Evolutionary conservation across 2,888 invertebrate genomes (phyloP).

Genomic region (Hecatera dysodea): DNA sequence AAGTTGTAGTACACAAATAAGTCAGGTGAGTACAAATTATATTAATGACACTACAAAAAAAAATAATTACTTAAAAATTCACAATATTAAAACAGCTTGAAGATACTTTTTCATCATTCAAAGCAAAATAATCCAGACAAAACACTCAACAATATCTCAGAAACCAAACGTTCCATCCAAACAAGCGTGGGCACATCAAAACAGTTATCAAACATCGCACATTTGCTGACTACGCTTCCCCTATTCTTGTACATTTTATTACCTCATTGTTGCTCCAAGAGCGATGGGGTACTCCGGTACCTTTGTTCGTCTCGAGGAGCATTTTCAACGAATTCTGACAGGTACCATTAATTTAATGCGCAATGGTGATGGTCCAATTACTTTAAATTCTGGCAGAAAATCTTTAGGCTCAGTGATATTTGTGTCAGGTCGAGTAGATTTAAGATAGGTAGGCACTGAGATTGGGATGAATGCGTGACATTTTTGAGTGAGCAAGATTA

Average conservation of each 20-base stretch:
- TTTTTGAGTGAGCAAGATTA: conserved; percentile 42
- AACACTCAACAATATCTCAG: conserved; percentile 16
- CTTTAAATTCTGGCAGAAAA: conserved; percentile 67
- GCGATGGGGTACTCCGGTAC: conserved; percentile 73
- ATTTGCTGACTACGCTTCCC: conserved; percentile 64
- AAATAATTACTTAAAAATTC: no score
- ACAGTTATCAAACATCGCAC: conserved; percentile 66
- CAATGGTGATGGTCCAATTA: conserved; percentile 72
- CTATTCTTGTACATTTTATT: conserved; percentile 82
- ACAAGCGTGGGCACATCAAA: conserved; percentile 53
- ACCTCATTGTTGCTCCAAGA: conserved; percentile 79
- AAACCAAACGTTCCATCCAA: conserved; percentile 40
- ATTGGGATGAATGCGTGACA: conserved; percentile 19
- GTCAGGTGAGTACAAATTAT: no score
- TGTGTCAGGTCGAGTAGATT: conserved; percentile 37
- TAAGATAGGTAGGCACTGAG: conserved; percentile 30
- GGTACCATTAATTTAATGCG: conserved; percentile 81
- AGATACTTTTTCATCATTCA: background rate
- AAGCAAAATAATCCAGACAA: conserved; percentile 6
- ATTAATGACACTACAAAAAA: no score
- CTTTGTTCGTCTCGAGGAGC: conserved; percentile 74
- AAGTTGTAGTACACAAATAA: no score
- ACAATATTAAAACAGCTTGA: background rate
- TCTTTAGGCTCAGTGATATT: conserved; percentile 59
- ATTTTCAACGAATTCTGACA: conserved; percentile 79